Percentiles rank a stretch among this genome's conserved stretches.
These are phyloP conservation scores for silkworm (Bombyx mori) DNA, from an alignment of 1,140 invertebrate species.

Conservation along the genomic window DNA sequence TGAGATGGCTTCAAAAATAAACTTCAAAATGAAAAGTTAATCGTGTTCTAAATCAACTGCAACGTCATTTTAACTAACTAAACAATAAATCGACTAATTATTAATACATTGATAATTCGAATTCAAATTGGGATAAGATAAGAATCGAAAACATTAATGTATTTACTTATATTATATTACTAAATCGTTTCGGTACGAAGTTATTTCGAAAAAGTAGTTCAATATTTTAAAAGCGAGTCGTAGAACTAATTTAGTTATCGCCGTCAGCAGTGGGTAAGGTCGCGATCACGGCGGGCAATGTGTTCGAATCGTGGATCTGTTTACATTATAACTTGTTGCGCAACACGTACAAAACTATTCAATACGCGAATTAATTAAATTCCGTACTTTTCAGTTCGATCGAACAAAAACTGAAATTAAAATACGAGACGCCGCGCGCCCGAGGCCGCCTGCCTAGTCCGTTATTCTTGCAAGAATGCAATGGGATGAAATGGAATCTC, in stretches of 20 bases:
- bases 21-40: too few species aligned
- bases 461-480: slow-evolving; percentile 65
- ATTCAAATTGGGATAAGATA: too few species aligned
- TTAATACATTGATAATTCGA: too few species aligned
- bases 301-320: slow-evolving; percentile 19
- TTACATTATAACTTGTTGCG: slow-evolving; percentile 26
- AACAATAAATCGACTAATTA: too few species aligned
- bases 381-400: slow-evolving; percentile 8
- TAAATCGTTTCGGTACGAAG: too few species aligned
- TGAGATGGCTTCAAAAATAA: too few species aligned
- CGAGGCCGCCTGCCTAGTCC: slow-evolving; percentile 38
- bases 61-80: too few species aligned
- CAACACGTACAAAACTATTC: slow-evolving; percentile 18
- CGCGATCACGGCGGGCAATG: slow-evolving; percentile 29
- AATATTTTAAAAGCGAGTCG: too few species aligned
- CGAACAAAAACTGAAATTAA: slow-evolving; percentile 1
- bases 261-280: slow-evolving; percentile 34
- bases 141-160: slow-evolving; percentile 30
- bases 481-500: slow-evolving; percentile 66
- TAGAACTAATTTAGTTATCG: slow-evolving; percentile 23
- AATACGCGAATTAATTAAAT: slow-evolving; percentile 4
- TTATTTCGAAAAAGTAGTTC: too few species aligned
- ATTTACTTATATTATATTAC: too few species aligned
- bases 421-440: background rate
- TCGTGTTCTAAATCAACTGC: too few species aligned